A percentile compares a stretch with the other conserved stretches of the same genome.
Evolutionary conservation across 1,140 invertebrate genomes (phyloP).

Genomic region (Acromyrmex charruanus): DNA sequence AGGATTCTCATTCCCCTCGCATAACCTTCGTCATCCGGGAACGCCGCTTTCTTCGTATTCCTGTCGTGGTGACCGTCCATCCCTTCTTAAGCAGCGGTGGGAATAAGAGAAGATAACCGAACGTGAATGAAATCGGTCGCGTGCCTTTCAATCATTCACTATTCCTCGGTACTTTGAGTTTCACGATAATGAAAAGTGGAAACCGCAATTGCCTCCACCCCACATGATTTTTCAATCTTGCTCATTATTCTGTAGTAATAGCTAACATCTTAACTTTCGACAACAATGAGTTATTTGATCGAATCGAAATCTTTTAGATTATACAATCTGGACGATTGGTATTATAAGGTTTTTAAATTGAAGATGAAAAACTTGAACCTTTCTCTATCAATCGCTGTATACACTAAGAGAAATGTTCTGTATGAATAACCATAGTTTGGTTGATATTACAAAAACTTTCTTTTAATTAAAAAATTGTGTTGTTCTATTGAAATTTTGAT

Average conservation of each 20-base stretch:
- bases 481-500: too few relatives aligned
- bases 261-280: too few relatives aligned
- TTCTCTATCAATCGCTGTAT: too few relatives aligned
- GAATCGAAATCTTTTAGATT: too few relatives aligned
- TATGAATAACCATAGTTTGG: too few relatives aligned
- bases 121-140: conserved; percentile 71
- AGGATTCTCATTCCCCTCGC: conserved; percentile 74
- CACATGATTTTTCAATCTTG: background rate
- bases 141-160: conserved; percentile 54
- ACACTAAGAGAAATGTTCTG: too few relatives aligned
- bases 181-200: conserved; percentile 11
- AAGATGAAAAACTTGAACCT: too few relatives aligned
- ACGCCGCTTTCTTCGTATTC: conserved; percentile 70
- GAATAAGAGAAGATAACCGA: conserved; percentile 65
- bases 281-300: too few relatives aligned
- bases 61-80: conserved; percentile 7
- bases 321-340: too few relatives aligned
- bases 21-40: conserved; percentile 72
- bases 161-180: background rate
- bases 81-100: background rate
- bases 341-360: too few relatives aligned
- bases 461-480: too few relatives aligned
- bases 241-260: background rate
- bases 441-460: too few relatives aligned
- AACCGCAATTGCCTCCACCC: background rate